Base-by-base conservation (phyloP, 2,113 vertebrate species). In the Siniperca chuatsi region DNA sequence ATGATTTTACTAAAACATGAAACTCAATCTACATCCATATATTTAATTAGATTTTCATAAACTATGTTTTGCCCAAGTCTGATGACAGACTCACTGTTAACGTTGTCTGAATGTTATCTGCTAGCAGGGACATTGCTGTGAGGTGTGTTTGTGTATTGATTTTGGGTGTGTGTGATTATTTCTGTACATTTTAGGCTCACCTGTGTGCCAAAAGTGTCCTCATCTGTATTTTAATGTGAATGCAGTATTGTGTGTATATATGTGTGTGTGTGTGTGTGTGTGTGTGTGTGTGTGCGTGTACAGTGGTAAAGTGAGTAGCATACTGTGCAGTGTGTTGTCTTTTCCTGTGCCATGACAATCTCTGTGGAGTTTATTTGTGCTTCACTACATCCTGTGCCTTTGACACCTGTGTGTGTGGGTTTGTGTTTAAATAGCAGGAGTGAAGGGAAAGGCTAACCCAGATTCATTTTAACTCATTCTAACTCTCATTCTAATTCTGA, bases 401-500 rank as follows among this genome's bases (percentile, higher is more conserved):
- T 57, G 80, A 92, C 90, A 89, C 87, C 42, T 77, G 75, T 81
- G 50, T 79, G 69, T 85, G 62, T 69, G 48, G 50, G 55, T 85
- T 50, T 89, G n/a, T 87, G 73, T 80, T 81, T 77, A 84, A 90
- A 87, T 67, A 81, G 78, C 76, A 89, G 93, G 87, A 92, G 89
- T 87, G 86, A 94, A 92, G 94, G 81, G 89, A 93, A 94, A 90
- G 85, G 87, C 88, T 79, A 89, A 89, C 87, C 87, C 91, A 89
- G 67, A 87, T 69, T 83, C 89, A 92, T 88, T 82, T 48, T 58
- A 86, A 85, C 65, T 87, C 91, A 92, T 90, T 85, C 89, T 85
- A 73, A 75, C 84, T 68, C 60, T 91, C 83, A 90, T 87, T 81
- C 87, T 86, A 55, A 79, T 88, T 82, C 79, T 91, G 52, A 78